Evolutionary conservation across 1,140 invertebrate genomes (phyloP), one percentile per base, ranked within the genome.

Genomic region (Caenorhabditis elegans): DNA sequence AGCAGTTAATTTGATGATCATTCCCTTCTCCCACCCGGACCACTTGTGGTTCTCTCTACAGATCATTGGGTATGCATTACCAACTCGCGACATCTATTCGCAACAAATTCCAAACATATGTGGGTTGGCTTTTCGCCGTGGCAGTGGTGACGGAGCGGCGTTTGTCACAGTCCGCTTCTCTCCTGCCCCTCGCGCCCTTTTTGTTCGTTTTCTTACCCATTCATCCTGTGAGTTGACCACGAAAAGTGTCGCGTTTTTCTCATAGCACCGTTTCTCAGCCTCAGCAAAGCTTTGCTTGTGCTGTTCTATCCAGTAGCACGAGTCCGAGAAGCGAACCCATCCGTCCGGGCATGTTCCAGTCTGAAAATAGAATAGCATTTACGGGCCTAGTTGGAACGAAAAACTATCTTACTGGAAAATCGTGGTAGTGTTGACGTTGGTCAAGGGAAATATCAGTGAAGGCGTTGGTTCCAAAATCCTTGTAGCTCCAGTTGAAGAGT

Each of bases 101-200:
- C 60, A 70, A 70, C 60, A 70, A 70, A 70, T 70, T 70, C 60
- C 60, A 70, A 70, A 70, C 60, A 70, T 70, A 70, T 70, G 60
- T 70, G 60, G n/a, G 60, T 70, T 15, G n/a, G 60, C 19, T 70
- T 31, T 70, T 31, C 34, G 11, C 3, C 10, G 6, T 39, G 34
- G 34, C 26, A 6, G 6, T 39, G 34, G 34, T 11, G 60, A 5
- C 26, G 39, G 15, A 43, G 39, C 39, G 15, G 39, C 55, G 8
- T 53, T 13, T 34, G n/a, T 70, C 60, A 70, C 60, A 70, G 60
- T 70, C 53, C 13, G 53, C 24, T 60, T 60, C 26, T 55, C 28
- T 70, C 39, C 28, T 19, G 28, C 19, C 34, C 34, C 10, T 22
- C 34, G n/a, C 6, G 5, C 60, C n/a, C 34, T 10, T 39, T 39